Evolutionary conservation across 2,113 vertebrate species (phyloP).

Genomic region (Rattus rattus): DNA sequence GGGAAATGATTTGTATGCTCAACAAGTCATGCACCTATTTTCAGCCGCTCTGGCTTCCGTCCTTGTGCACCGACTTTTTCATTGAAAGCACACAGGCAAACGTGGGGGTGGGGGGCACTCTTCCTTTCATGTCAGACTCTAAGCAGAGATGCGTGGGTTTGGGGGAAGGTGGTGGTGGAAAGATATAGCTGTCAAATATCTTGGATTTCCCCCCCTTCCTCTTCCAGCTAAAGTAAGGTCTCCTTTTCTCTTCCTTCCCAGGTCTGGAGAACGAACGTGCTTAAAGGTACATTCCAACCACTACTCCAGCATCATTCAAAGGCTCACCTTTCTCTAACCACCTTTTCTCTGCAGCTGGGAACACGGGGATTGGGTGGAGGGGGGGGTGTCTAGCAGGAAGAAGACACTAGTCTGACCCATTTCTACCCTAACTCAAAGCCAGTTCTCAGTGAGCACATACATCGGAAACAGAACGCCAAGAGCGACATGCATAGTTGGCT

Average conservation of each 20-base stretch:
- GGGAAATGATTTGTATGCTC: constrained; percentile 79
- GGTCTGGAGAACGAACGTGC: background rate
- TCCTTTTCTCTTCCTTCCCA: background rate
- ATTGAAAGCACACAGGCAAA: constrained; percentile 44
- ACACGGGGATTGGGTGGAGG: background rate
- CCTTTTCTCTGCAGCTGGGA: background rate
- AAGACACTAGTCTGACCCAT: background rate
- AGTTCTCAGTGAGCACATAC: background rate
- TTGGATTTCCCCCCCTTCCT: background rate
- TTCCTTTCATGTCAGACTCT: constrained; percentile 31
- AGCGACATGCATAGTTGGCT: background rate
- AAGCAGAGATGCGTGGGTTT: constrained; percentile 49
- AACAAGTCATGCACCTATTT: constrained; percentile 82
- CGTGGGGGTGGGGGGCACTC: background rate
- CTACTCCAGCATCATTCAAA: background rate
- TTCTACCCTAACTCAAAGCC: constrained; percentile 17
- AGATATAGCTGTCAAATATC: constrained; percentile 64
- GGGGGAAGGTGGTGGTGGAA: constrained; percentile 6
- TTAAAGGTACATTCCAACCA: background rate
- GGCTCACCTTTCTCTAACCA: background rate
- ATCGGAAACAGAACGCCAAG: background rate
- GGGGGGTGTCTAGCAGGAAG: background rate
- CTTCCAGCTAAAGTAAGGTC: background rate
- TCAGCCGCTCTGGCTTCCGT: constrained; percentile 67
- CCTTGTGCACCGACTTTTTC: constrained; percentile 63